These are phyloP conservation scores for Rotaria socialis DNA, from an alignment of 2,888 invertebrate genomes.

Conservation along the genomic window DNA sequence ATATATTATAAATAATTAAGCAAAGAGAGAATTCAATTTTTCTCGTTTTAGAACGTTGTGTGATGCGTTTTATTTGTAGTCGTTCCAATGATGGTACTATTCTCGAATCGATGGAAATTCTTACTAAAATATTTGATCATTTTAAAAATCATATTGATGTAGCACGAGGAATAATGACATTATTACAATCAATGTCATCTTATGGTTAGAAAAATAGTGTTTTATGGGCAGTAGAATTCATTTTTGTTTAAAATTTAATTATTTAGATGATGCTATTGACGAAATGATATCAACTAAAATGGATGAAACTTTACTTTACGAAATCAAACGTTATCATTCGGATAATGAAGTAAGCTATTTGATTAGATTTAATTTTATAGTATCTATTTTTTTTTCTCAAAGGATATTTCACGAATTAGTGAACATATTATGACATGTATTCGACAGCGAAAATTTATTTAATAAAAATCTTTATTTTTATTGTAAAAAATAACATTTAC, in stretches of 20 bases:
- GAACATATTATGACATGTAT: background rate
- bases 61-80: background rate
- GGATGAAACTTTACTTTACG: background rate
- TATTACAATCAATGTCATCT: background rate
- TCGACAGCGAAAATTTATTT: background rate
- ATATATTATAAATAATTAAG: background rate
- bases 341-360: background rate
- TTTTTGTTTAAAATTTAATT: background rate
- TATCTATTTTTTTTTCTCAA: background rate
- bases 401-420: background rate
- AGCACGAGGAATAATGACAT: background rate
- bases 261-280: conserved; percentile 15
- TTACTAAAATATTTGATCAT: background rate
- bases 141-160: background rate
- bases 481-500: conserved; percentile 27
- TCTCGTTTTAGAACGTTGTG: background rate
- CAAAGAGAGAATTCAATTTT: background rate
- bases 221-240: no score
- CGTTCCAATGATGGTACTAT: background rate
- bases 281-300: conserved; percentile 16
- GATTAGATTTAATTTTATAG: background rate
- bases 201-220: background rate
- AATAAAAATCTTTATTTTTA: background rate
- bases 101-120: background rate
- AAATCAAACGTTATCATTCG: conserved; percentile 15